phyloP scores from a whole-genome alignment of 2,797 vertebrate genomes.

The Fratercula arctica region DNA sequence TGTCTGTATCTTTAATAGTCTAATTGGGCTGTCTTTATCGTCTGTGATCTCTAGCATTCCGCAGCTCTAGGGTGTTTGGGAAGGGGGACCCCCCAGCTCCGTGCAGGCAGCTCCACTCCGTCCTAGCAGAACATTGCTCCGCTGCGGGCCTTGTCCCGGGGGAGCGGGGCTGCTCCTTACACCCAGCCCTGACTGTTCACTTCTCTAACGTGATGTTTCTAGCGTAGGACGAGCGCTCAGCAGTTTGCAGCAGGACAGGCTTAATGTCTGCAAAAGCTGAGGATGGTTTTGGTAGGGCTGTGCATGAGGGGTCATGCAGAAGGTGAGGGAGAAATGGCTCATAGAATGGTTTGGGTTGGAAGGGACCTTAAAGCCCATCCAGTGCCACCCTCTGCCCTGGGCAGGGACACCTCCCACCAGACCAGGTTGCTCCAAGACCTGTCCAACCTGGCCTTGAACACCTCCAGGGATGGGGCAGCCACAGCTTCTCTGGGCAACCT shows the following conservation, averaged over 20 bases:
- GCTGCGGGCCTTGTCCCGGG: background rate
- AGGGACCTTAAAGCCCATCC: background rate
- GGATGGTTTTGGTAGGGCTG: background rate
- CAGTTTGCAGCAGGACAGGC: background rate
- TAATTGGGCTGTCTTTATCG: background rate
- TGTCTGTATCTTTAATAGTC: background rate
- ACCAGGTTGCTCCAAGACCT: too few species aligned
- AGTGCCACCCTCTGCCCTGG: background rate
- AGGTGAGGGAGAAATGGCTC: fast-evolving
- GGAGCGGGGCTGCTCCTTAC: background rate
- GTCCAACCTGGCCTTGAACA: background rate
- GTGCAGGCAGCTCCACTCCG: fast-evolving
- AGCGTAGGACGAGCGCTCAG: fast-evolving
- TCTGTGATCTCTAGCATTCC: background rate
- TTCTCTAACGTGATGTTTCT: background rate
- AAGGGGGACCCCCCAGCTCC: background rate
- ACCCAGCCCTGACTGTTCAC: background rate
- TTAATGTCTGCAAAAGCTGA: fast-evolving
- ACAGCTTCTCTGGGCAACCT: background rate
- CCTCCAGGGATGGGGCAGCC: background rate
- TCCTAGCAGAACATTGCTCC: background rate
- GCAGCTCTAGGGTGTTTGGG: background rate
- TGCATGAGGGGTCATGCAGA: background rate
- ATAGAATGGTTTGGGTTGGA: background rate
- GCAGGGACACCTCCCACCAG: background rate